Conservation (phyloP, 2,888 invertebrate genomes). For the Scaptomyza flava region DNA sequence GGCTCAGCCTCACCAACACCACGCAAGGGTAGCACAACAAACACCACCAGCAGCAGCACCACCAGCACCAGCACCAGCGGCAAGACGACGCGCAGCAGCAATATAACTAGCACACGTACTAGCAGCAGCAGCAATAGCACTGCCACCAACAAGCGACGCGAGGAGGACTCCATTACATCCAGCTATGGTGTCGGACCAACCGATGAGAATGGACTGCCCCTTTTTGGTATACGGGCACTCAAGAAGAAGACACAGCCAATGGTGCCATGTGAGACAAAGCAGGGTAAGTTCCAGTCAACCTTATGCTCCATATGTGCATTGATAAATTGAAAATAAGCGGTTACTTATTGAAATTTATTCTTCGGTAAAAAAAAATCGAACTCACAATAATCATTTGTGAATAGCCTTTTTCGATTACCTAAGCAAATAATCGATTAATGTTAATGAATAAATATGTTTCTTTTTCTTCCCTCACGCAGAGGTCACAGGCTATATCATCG, state of each 20-base stretch:
- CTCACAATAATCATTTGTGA: too few species aligned
- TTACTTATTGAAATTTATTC: too few species aligned
- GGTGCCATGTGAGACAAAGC: slow-evolving; percentile 87
- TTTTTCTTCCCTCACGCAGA: slow-evolving; percentile 46
- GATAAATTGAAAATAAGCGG: too few species aligned
- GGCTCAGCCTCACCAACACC: slow-evolving; percentile 42
- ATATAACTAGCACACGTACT: slow-evolving; percentile 82
- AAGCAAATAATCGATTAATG: too few species aligned
- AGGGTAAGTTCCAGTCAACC: slow-evolving; percentile 85
- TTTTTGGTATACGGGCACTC: slow-evolving; percentile 92
- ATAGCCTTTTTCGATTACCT: too few species aligned
- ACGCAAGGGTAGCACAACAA: slow-evolving; percentile 53
- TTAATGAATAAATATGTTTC: too few species aligned
- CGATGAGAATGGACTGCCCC: slow-evolving; percentile 91
- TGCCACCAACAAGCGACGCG: slow-evolving; percentile 59
- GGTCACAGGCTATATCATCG: slow-evolving; percentile 90
- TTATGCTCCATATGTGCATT: too few species aligned
- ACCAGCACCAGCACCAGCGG: slow-evolving; percentile 48
- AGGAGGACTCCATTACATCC: slow-evolving; percentile 89
- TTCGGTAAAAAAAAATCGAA: too few species aligned
- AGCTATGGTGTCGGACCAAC: slow-evolving; percentile 93
- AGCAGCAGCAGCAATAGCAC: slow-evolving; percentile 44
- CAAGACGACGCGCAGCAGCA: slow-evolving; percentile 69
- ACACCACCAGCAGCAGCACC: slow-evolving; percentile 42
- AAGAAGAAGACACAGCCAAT: slow-evolving; percentile 84